Conservation (phyloP, 2,797 vertebrate genomes). For the Propithecus deckenii region DNA sequence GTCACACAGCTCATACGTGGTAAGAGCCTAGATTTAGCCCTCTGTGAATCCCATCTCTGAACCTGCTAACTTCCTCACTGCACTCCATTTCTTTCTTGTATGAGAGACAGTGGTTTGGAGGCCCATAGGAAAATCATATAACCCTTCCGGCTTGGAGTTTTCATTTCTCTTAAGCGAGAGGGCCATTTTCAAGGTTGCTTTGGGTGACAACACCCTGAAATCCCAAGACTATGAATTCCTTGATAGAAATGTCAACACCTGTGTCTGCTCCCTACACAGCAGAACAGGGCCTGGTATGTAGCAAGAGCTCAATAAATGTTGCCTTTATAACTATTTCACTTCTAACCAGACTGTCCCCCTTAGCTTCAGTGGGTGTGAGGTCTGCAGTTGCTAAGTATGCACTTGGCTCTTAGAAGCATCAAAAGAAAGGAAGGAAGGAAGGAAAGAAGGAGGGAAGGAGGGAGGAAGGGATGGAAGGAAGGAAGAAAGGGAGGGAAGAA, state of each 20-base stretch:
- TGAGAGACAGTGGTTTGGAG: not conserved
- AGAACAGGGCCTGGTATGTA: not conserved
- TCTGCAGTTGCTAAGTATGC: not conserved
- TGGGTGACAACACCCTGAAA: not conserved
- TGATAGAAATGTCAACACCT: not conserved
- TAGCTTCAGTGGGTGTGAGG: not conserved
- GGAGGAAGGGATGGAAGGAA: not conserved
- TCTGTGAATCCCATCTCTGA: not conserved
- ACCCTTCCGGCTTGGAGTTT: not conserved
- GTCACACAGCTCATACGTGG: not conserved
- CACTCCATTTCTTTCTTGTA: accelerated
- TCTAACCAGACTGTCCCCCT: not conserved
- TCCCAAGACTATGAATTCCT: not conserved
- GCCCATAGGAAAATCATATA: not conserved
- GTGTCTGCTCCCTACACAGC: not conserved
- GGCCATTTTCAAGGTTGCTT: not conserved
- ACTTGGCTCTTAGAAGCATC: not conserved
- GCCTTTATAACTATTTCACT: not conserved
- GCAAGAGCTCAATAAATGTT: not conserved
- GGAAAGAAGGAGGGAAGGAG: no score
- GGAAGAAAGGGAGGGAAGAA: not conserved
- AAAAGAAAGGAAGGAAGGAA: not conserved
- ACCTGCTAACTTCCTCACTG: no score
- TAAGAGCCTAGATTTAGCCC: not conserved
- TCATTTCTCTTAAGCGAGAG: not conserved